Percentiles rank a stretch among this genome's conserved stretches.
Evolutionary conservation across 2,113 vertebrate species (phyloP).

Genomic region (Eurypyga helias): DNA sequence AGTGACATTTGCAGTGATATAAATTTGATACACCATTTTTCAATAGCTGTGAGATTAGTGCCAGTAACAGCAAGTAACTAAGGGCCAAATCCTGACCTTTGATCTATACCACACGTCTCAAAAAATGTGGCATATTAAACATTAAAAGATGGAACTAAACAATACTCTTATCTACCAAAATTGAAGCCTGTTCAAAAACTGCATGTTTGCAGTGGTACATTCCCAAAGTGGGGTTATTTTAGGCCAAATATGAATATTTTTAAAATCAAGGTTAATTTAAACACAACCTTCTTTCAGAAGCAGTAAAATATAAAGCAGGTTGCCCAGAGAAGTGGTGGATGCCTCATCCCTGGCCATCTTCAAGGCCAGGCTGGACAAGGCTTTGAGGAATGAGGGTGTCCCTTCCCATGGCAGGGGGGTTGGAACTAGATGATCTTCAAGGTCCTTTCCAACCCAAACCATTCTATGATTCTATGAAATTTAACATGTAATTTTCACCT

Average conservation of each 20-base stretch:
- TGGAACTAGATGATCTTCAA: too few species aligned
- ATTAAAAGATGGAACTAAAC: neutral
- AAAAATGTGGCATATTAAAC: neutral
- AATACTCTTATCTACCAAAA: neutral
- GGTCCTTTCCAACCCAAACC: too few species aligned
- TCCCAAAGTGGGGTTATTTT: conserved; percentile 33
- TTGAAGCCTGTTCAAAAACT: neutral
- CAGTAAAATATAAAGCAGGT: neutral
- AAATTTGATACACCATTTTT: conserved; percentile 48
- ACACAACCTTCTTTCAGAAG: neutral
- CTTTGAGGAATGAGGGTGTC: too few species aligned
- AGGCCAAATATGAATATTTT: conserved; percentile 26
- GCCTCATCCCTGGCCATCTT: too few species aligned
- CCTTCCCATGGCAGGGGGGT: too few species aligned
- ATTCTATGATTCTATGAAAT: too few species aligned
- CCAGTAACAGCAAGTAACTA: conserved; percentile 30
- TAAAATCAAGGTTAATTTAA: conserved; percentile 43
- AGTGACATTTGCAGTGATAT: conserved; percentile 40
- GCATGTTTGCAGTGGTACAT: neutral
- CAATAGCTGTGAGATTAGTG: neutral
- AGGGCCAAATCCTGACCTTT: conserved; percentile 30
- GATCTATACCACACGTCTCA: neutral
- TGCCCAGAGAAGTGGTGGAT: too few species aligned
- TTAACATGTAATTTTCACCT: neutral
- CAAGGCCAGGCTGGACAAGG: too few species aligned